Evolutionary conservation across 2,888 invertebrate genomes (phyloP).

Genomic region (Selenia dentaria): DNA sequence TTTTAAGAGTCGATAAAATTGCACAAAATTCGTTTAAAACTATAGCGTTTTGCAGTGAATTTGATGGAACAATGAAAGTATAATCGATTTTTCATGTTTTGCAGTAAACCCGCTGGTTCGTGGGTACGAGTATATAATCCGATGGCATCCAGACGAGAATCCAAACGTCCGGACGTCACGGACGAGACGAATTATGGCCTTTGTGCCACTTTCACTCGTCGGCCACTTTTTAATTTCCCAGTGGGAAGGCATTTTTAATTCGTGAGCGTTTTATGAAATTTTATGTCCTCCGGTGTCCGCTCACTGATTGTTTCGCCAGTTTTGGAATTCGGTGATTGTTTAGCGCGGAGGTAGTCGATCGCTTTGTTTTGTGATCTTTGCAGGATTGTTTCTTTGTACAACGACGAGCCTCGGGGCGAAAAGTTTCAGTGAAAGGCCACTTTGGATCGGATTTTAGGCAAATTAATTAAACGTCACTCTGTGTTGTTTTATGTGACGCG

Average conservation of each 20-base stretch:
- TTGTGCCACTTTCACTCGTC: conserved; percentile 73
- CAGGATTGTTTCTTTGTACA: conserved; percentile 33
- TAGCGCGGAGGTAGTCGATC: conserved; percentile 40
- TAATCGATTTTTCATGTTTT: conserved; percentile 78
- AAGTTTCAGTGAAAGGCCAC: conserved; percentile 31
- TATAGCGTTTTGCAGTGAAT: conserved; percentile 57
- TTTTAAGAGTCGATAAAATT: conserved; percentile 71
- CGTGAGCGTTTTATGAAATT: conserved; percentile 73
- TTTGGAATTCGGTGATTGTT: conserved; percentile 60
- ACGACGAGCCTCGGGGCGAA: conserved; percentile 22
- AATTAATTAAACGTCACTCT: conserved; percentile 30
- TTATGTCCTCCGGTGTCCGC: conserved; percentile 59
- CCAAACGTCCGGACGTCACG: conserved; percentile 61
- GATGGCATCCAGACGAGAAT: conserved; percentile 56
- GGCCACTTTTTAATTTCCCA: conserved; percentile 73
- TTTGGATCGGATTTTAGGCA: conserved; percentile 28
- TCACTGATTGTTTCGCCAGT: conserved; percentile 59
- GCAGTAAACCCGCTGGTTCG: conserved; percentile 63
- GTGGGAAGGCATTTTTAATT: conserved; percentile 75
- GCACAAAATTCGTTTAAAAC: conserved; percentile 61
- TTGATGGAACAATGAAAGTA: conserved; percentile 65
- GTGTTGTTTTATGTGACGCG: conserved; percentile 30
- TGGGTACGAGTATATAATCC: conserved; percentile 32
- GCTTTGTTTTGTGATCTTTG: conserved; percentile 38
- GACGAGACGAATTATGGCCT: conserved; percentile 76